Evolutionary conservation across 53 echinoderm and acorn worm genomes (phyloP).

Genomic region (Pentamera pediparva): DNA sequence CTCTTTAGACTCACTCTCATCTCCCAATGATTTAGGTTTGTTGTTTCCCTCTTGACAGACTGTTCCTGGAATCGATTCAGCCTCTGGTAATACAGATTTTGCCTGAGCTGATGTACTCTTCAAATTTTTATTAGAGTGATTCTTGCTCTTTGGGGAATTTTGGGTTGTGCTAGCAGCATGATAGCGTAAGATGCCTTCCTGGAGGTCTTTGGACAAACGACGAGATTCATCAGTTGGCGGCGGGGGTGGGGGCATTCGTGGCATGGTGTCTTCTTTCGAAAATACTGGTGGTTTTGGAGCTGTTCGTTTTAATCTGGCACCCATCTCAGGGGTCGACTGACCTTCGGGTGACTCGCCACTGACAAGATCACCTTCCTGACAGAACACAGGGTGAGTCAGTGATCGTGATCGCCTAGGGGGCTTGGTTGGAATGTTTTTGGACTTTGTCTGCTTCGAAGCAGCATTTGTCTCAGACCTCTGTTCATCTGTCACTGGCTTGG

Average conservation of each 20-base stretch:
- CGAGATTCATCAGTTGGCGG: slow-evolving; percentile 13
- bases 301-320: slow-evolving; percentile 27
- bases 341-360: slow-evolving; percentile 3
- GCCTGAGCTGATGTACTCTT: not conserved
- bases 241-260: slow-evolving; percentile 32
- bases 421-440: slow-evolving; percentile 17
- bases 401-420: not conserved
- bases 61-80: too few species aligned
- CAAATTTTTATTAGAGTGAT: not conserved
- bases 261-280: slow-evolving; percentile 29
- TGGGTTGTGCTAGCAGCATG: not conserved
- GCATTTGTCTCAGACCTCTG: slow-evolving; percentile 27
- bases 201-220: slow-evolving; percentile 9
- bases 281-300: slow-evolving; percentile 34
- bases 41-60: not conserved
- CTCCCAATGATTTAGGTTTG: slow-evolving; percentile 8
- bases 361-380: slow-evolving; percentile 12
- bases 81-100: not conserved
- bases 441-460: too few species aligned
- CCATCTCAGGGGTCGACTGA: slow-evolving; percentile 2
- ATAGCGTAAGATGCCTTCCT: slow-evolving; percentile 13
- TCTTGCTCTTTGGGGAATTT: not conserved
- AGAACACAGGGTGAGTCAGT: slow-evolving; percentile 20
- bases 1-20: not conserved
- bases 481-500: slow-evolving; percentile 42